phyloP scores from a whole-genome alignment of 1,140 invertebrate genomes.

The Eriocheir sinensis region DNA sequence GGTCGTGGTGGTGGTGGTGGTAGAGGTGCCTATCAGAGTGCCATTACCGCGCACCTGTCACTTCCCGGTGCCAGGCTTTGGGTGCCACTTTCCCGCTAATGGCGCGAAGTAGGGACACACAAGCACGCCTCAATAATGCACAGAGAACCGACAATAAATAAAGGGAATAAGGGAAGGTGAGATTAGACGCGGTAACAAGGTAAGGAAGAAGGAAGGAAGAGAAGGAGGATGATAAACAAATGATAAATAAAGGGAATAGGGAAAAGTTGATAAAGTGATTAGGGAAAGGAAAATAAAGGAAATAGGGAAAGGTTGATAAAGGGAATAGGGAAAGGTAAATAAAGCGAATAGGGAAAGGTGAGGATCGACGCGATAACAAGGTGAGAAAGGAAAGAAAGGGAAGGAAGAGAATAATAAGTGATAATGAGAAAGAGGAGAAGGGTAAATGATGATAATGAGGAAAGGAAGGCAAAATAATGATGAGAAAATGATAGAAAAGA shows the following conservation, averaged over 20 bases:
- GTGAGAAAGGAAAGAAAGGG: too few species aligned
- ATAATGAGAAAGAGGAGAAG: neutral
- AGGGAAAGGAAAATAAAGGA: neutral
- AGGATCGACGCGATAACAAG: too few species aligned
- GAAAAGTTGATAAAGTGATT: neutral
- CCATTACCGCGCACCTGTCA: neutral
- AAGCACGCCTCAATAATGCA: neutral
- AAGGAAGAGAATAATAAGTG: too few species aligned
- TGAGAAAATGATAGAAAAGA: too few species aligned
- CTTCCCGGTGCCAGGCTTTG: neutral
- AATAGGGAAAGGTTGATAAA: too few species aligned
- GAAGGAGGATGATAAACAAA: neutral
- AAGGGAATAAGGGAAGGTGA: too few species aligned
- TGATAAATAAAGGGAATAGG: too few species aligned
- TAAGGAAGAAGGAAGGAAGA: neutral
- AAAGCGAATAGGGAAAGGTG: too few species aligned
- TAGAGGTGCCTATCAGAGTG: too few species aligned
- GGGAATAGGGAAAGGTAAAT: too few species aligned
- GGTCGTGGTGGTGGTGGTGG: neutral
- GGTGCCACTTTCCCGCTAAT: neutral
- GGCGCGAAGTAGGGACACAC: neutral
- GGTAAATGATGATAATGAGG: neutral
- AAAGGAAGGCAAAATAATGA: too few species aligned
- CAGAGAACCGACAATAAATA: neutral
- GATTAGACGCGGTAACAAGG: too few species aligned